Evolutionary conservation across 2,888 invertebrate species (phyloP).

Genomic region (Sericinus montela): DNA sequence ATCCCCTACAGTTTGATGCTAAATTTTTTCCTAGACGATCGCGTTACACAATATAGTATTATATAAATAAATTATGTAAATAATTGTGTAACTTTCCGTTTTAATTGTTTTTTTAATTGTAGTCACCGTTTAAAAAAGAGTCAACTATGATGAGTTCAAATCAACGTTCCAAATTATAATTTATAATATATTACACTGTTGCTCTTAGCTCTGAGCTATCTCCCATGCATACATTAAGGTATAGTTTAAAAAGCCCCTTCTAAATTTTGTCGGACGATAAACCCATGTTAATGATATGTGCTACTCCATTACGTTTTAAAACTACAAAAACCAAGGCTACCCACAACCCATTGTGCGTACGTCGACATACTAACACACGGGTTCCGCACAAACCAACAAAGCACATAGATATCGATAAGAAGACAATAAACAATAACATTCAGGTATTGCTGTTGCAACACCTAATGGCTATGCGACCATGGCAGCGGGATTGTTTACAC

Average conservation of each 20-base stretch:
- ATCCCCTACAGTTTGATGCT: too few relatives aligned
- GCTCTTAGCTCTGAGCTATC: neutral
- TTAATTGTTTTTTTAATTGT: too few relatives aligned
- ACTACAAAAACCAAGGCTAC: constrained; percentile 62
- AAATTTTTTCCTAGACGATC: too few relatives aligned
- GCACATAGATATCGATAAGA: constrained; percentile 68
- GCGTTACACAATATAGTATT: too few relatives aligned
- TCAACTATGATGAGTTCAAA: too few relatives aligned
- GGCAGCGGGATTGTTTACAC: constrained; percentile 40
- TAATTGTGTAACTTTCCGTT: too few relatives aligned
- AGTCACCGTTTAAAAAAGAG: too few relatives aligned
- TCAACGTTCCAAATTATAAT: neutral
- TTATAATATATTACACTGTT: too few relatives aligned
- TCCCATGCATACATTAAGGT: neutral
- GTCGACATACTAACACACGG: constrained; percentile 26
- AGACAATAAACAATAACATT: constrained; percentile 78
- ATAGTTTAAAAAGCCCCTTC: neutral
- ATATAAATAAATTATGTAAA: too few relatives aligned
- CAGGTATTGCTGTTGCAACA: constrained; percentile 58
- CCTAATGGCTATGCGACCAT: constrained; percentile 50
- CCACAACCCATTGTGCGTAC: constrained; percentile 49
- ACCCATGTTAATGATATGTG: constrained; percentile 19
- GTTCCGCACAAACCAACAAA: constrained; percentile 53
- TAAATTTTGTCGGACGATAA: constrained; percentile 4
- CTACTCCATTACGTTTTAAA: constrained; percentile 40